Evolutionary conservation across 2,113 vertebrate genomes (phyloP), one percentile per base, ranked within the genome.

Genomic region (Zosterops pallidus): DNA sequence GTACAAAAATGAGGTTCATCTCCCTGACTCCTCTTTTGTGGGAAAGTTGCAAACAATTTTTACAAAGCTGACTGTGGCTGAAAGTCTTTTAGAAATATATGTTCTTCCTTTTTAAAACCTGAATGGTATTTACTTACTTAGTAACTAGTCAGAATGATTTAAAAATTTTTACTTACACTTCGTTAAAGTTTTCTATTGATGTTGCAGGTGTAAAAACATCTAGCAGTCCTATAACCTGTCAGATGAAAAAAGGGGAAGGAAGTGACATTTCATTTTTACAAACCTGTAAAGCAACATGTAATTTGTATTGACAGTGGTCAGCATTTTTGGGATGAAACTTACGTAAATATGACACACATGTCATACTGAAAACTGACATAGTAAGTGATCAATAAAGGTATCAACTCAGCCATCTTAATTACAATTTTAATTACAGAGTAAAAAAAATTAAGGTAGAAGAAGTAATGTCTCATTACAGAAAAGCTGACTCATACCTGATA

Each of bases 151-250:
- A 86, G 23, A 85, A 88, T 17, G 5, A 84, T 72, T 88, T 23
- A 5, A 86, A 86, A 92, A 81, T 42, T 12, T 57, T 88, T 95
- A 98, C 98, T 98, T 98, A 99, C 99, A 99, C 98, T 97, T 99
- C 99, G 18, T 98, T 99, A 97, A 99, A 99, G 95, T 99, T 98
- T 94, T 99, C 98, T 85, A 99, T 97, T 57, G 98, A 98, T 6
- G 98, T 97, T 80, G 99, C 99, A 35, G 99, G 99, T 44, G 99
- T 99, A 97, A 99, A 99, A 97, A 99, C 99, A 22, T 99, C 99
- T 94, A 99, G 98, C 76, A 99, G 97, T 68, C 99, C 99, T 74
- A 98, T 98, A 89, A 98, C 98, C 98, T 98, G 91, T 24, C 28
- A 78, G 12, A 15, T 53, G 55, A 78, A 53, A 86, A 80, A 97